phyloP scores from a whole-genome alignment of 2,113 vertebrate species.

The Neodon shergylaensis region DNA sequence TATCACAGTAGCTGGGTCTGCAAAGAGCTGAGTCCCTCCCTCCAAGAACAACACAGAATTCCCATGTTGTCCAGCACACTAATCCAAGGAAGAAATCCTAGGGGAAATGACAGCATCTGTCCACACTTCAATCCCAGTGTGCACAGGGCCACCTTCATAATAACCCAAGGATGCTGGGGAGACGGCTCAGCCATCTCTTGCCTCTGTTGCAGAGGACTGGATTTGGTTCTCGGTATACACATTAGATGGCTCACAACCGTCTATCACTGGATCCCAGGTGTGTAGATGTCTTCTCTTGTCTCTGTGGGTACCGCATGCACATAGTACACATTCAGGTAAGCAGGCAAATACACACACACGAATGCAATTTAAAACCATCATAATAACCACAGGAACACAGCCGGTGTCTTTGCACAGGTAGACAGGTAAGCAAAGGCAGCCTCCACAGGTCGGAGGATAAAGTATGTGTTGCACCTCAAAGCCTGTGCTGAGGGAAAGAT shows the following conservation, averaged over 20 bases:
- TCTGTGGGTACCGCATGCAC: not conserved
- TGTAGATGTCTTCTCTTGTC: no score
- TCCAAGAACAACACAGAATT: accelerated
- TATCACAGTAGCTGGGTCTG: accelerated
- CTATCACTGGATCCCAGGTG: not conserved
- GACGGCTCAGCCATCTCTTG: no score
- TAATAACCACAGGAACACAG: not conserved
- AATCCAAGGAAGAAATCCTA: accelerated
- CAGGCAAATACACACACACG: no score
- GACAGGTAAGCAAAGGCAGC: not conserved
- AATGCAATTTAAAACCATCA: not conserved
- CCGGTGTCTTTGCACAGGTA: not conserved
- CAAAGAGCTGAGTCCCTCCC: not conserved
- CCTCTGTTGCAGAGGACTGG: not conserved
- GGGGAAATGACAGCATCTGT: accelerated
- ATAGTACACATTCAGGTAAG: accelerated
- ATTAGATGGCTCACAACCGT: not conserved
- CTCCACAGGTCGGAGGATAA: not conserved
- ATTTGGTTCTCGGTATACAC: not conserved
- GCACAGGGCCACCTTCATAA: accelerated
- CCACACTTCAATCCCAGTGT: accelerated
- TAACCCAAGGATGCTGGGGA: accelerated
- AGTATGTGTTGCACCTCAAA: accelerated
- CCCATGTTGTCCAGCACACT: accelerated
- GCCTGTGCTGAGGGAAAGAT: not conserved